Base-by-base conservation (phyloP, 2,797 vertebrate genomes). In the Emydoidea blandingii region DNA sequence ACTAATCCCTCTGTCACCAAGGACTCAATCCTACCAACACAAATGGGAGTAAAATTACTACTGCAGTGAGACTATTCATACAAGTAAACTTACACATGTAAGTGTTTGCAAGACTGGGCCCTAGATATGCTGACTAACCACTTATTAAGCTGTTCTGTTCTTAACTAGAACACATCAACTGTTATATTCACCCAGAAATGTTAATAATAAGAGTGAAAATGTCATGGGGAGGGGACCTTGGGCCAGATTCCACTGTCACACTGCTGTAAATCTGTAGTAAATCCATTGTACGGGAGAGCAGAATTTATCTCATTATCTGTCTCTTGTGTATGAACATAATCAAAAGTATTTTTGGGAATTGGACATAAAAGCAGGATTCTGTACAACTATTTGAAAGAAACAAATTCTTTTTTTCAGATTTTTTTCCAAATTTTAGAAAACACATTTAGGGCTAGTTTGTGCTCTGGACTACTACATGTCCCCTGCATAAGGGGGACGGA, bases 211-310 rank as follows among this genome's bases (percentile, higher is more conserved):
- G 19, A 3, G 3, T 78, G 0, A 3, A 65, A 90, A 57, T 84
- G 6, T 47, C 62, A 6, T 25, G 50, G 0, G 0, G 65, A 89
- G 83, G 2, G 19, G 23, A 74, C 79, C 27, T 84, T 80, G 44
- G 62, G 23, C 57, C 81, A 93, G 34, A 85, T 79, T 88, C 72
- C 31, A 21, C 88, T 88, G 0, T 76, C 31, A 87, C 31, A 9
- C 2, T 93, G 25, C 9, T 89, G 78, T 79, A 53, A 93, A 91
- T 86, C 12, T 0, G 0, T 56, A 74, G 10, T 74, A 78, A 54
- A 0, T 14, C 6, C 16, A 16, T 2, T 1, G 2, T 41, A 82
- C 54, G 2, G n/a, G 25, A 80, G n/a, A 1, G 19, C n/a, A 37
- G 34, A 72, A 72, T 37, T 37, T 37, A 27, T n/a, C 34, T 72